A percentile compares a stretch with the other conserved stretches of the same genome.
These are phyloP conservation scores for Emys orbicularis DNA, from an alignment of 2,797 vertebrate species.

Conservation along the genomic window DNA sequence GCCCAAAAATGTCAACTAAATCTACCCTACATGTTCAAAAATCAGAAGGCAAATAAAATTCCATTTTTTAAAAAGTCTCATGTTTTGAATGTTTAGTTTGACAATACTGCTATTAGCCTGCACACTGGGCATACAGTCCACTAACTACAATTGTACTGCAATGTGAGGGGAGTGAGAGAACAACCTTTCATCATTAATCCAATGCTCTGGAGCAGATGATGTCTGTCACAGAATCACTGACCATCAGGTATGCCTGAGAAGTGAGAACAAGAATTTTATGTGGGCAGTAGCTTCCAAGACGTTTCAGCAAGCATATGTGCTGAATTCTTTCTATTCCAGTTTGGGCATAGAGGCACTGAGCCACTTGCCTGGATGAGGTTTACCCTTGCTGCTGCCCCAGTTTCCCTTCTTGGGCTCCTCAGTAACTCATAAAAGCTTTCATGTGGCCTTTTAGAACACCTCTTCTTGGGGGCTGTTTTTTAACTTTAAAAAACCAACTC, in stretches of 20 bases:
- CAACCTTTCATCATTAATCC: background rate
- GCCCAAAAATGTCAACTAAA: background rate
- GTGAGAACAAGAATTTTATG: background rate
- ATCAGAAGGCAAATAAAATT: background rate
- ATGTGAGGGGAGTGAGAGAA: background rate
- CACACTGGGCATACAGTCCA: background rate
- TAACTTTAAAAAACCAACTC: background rate
- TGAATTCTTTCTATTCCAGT: background rate
- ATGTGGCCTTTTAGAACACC: background rate
- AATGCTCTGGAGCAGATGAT: background rate
- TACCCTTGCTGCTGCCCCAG: background rate
- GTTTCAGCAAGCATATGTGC: background rate
- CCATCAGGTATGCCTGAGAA: background rate
- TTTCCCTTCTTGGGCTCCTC: background rate
- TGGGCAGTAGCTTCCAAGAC: background rate
- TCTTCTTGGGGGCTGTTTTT: background rate
- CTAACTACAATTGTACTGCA: background rate
- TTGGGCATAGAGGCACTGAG: background rate
- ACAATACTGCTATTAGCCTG: background rate
- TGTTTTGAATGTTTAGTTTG: background rate
- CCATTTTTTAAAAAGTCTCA: background rate
- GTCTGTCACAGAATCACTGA: background rate
- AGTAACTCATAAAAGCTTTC: background rate
- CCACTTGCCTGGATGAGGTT: background rate
- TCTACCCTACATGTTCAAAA: background rate